Conservation (phyloP, 2,797 vertebrate genomes). For the Enteromius trimaculatus region DNA sequence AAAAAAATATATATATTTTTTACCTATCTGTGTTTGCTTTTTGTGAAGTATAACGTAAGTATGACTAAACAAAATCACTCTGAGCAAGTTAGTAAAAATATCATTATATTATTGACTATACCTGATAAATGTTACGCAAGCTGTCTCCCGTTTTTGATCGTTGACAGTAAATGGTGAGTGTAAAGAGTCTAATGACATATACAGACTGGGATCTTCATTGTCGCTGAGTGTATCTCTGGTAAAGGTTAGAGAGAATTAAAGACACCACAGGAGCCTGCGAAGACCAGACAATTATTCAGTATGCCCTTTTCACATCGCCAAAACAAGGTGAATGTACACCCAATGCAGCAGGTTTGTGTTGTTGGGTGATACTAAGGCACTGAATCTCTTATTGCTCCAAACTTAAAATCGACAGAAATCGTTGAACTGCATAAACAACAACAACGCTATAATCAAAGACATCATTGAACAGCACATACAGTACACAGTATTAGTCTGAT, state of each 20-base stretch:
- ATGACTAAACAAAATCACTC: neutral
- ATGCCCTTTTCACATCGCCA: conserved; percentile 59
- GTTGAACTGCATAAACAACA: conserved; percentile 26
- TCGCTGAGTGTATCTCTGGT: conserved; percentile 37
- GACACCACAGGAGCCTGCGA: conserved; percentile 52
- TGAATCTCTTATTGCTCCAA: conserved; percentile 18
- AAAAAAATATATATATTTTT: too few relatives aligned
- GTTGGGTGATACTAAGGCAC: conserved; percentile 26
- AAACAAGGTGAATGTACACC: conserved; percentile 55
- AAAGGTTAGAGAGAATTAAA: conserved; percentile 59
- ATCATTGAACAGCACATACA: conserved; percentile 30
- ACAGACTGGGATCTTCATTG: conserved; percentile 33
- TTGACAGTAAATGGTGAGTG: neutral
- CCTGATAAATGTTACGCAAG: neutral
- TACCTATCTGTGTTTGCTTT: too few relatives aligned
- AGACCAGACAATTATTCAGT: conserved; percentile 60
- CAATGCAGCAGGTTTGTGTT: conserved; percentile 44
- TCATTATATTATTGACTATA: neutral
- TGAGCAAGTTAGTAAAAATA: neutral
- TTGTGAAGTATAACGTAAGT: neutral
- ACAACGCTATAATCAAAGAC: neutral
- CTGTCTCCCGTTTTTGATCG: neutral
- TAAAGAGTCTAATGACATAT: conserved; percentile 2
- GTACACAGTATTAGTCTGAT: conserved; percentile 13
- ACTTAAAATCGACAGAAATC: conserved; percentile 8